A percentile compares a stretch with the other conserved stretches of the same genome.
These are phyloP conservation scores for Tachina lurida DNA, from an alignment of 2,888 invertebrate genomes.

Conservation along the genomic window DNA sequence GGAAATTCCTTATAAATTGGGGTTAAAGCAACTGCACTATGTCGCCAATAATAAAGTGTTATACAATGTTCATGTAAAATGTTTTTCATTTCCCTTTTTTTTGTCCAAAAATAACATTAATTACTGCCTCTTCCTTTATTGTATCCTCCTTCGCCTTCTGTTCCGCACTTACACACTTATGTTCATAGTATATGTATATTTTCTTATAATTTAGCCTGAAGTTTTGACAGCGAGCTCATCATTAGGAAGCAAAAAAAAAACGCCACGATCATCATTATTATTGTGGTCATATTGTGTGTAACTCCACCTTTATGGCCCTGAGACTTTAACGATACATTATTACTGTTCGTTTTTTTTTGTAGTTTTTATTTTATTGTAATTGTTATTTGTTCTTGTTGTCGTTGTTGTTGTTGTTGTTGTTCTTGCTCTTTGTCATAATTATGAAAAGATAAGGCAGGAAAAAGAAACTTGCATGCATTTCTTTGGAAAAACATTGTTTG, in stretches of 20 bases:
- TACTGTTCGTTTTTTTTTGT: conserved; percentile 2
- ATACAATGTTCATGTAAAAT: neutral
- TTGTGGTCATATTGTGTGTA: conserved; percentile 4
- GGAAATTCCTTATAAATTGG: too few species aligned
- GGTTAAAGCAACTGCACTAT: too few species aligned
- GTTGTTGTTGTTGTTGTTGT: conserved; percentile 5
- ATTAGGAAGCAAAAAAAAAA: conserved; percentile 1
- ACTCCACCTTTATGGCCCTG: conserved; percentile 56
- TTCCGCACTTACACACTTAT: too few species aligned
- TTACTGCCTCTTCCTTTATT: neutral
- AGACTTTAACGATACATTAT: conserved; percentile 30
- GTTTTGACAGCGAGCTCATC: conserved; percentile 4
- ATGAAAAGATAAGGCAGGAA: conserved; percentile 21
- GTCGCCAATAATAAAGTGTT: too few species aligned
- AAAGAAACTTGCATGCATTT: conserved; percentile 53
- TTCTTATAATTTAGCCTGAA: neutral
- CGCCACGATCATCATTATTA: conserved; percentile 4
- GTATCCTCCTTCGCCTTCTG: neutral
- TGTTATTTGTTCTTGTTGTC: conserved; percentile 14
- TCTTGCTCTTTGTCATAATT: conserved; percentile 27
- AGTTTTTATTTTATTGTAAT: conserved; percentile 7
- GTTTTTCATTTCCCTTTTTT: neutral
- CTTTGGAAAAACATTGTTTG: conserved; percentile 60
- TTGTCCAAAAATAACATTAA: neutral
- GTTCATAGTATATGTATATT: too few species aligned